Conservation (phyloP, 2,113 vertebrate genomes). For the Ammospiza caudacuta region DNA sequence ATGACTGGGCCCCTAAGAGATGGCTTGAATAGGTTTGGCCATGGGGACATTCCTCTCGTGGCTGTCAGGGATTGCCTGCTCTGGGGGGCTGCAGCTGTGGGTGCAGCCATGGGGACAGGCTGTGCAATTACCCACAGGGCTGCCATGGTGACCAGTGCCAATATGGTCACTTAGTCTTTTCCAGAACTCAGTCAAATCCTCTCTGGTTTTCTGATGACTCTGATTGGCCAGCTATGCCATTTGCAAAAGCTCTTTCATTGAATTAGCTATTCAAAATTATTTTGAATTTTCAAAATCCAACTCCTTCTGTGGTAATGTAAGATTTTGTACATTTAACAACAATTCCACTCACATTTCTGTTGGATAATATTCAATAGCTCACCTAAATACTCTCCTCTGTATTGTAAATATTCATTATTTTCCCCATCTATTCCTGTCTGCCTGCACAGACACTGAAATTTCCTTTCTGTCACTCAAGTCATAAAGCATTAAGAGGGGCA, state of each 20-base stretch:
- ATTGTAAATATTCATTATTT: constrained; percentile 42
- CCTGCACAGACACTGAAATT: not conserved
- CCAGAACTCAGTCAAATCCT: accelerated
- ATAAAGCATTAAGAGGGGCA: constrained; percentile 21
- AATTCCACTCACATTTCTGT: not conserved
- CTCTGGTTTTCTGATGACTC: not conserved
- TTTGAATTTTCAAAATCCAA: not conserved
- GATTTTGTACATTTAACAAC: constrained; percentile 10
- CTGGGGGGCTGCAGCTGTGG: not conserved
- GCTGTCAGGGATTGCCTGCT: accelerated
- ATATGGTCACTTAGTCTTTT: not conserved
- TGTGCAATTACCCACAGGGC: not conserved
- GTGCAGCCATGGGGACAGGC: not conserved
- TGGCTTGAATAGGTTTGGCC: not conserved
- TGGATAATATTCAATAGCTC: constrained; percentile 14
- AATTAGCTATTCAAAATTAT: not conserved
- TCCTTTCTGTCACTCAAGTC: constrained; percentile 25
- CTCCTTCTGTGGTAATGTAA: not conserved
- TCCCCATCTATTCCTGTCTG: not conserved
- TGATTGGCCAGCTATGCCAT: not conserved
- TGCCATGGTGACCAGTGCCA: not conserved
- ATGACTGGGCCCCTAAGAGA: not conserved
- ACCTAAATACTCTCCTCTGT: not conserved
- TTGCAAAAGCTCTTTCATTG: not conserved
- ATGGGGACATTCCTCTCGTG: not conserved